These are phyloP conservation scores for Rafetus swinhoei DNA, from an alignment of 2,113 vertebrate species.

Conservation along the genomic window DNA sequence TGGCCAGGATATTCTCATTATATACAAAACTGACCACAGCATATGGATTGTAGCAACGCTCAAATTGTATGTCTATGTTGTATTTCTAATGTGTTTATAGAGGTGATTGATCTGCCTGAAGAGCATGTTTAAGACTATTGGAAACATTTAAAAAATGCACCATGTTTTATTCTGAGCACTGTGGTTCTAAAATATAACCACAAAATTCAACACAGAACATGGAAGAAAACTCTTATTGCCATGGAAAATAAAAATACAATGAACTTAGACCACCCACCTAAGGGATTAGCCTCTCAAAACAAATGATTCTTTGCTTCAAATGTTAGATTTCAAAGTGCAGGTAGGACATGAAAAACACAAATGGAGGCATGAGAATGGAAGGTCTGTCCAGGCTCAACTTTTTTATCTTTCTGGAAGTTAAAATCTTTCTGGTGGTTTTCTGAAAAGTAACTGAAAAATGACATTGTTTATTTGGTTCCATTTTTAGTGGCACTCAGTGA, in stretches of 20 bases:
- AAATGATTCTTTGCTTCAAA: slow-evolving; percentile 51
- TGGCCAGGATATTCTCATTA: slow-evolving; percentile 28
- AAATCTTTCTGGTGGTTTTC: background rate
- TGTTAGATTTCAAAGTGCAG: slow-evolving; percentile 25
- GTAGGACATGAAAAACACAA: slow-evolving; percentile 19
- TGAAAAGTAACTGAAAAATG: background rate
- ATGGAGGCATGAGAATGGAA: background rate
- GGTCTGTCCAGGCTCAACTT: background rate
- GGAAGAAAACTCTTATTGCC: slow-evolving; percentile 50
- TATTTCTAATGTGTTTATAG: slow-evolving; percentile 43
- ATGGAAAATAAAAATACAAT: slow-evolving; percentile 62
- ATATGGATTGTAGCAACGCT: slow-evolving; percentile 30
- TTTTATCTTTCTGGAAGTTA: background rate
- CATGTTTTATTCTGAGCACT: background rate
- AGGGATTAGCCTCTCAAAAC: slow-evolving; percentile 54
- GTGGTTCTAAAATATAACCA: slow-evolving; percentile 37
- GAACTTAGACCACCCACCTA: slow-evolving; percentile 69
- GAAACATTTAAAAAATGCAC: slow-evolving; percentile 55
- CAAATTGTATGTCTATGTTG: slow-evolving; percentile 2
- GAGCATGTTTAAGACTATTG: slow-evolving; percentile 28
- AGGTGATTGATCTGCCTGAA: slow-evolving; percentile 23
- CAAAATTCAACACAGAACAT: slow-evolving; percentile 28
- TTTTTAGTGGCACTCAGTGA: too few relatives aligned
- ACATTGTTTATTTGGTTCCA: background rate
- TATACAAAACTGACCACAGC: slow-evolving; percentile 52